Percentiles rank a stretch among this genome's conserved stretches.
phyloP scores from a whole-genome alignment of 2,888 invertebrate species.

The Stenichneumon culpator region DNA sequence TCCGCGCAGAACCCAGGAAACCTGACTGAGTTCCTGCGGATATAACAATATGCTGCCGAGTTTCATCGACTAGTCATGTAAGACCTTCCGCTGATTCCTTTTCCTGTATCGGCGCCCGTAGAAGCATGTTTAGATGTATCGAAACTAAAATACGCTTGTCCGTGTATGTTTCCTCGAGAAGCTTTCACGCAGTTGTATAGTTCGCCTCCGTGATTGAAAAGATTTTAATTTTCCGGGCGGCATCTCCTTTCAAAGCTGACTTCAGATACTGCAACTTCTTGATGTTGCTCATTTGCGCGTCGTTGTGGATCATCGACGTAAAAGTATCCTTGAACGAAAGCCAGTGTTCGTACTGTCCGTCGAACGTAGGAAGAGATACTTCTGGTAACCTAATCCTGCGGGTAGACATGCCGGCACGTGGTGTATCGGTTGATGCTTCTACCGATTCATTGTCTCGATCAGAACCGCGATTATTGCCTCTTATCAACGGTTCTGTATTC shows the following conservation, averaged over 20 bases:
- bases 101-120: slow-evolving; percentile 19
- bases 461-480: background rate
- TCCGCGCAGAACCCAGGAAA: too few relatives aligned
- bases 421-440: too few relatives aligned
- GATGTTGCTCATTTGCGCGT: slow-evolving; percentile 32
- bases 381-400: background rate
- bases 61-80: slow-evolving; percentile 2
- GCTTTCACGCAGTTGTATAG: slow-evolving; percentile 50
- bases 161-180: slow-evolving; percentile 37
- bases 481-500: too few relatives aligned
- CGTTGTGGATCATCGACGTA: slow-evolving; percentile 52
- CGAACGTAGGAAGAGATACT: slow-evolving; percentile 23
- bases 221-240: slow-evolving; percentile 41
- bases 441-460: too few relatives aligned
- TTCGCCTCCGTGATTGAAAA: slow-evolving; percentile 51
- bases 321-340: slow-evolving; percentile 51
- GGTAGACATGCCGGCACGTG: too few relatives aligned
- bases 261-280: slow-evolving; percentile 63
- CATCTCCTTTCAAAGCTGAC: slow-evolving; percentile 39
- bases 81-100: slow-evolving; percentile 20
- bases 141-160: slow-evolving; percentile 49
- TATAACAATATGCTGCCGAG: slow-evolving; percentile 11
- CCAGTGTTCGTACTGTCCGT: slow-evolving; percentile 51
- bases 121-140: slow-evolving; percentile 46
- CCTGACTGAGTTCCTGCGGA: too few relatives aligned